Evolutionary conservation across 2,888 invertebrate species (phyloP).

Genomic region (Pterobdella sp.): DNA sequence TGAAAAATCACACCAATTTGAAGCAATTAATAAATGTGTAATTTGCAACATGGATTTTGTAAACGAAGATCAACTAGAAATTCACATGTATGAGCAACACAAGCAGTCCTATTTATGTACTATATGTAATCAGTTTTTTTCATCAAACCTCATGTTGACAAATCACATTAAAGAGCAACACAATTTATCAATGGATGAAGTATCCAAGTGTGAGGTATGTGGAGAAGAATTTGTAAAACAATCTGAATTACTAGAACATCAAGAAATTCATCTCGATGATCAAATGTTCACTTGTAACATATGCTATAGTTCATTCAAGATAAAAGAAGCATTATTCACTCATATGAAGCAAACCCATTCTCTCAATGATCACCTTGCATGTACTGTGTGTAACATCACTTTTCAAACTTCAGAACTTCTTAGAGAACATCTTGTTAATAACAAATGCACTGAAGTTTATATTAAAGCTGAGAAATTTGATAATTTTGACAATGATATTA

Average conservation of each 20-base stretch:
- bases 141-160: not conserved
- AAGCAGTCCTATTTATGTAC: conserved; percentile 2
- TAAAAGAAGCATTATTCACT: not conserved
- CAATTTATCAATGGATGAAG: not conserved
- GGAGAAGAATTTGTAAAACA: conserved; percentile 3
- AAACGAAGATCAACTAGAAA: not conserved
- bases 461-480: not conserved
- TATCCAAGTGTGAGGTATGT: not conserved
- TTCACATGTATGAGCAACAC: not conserved
- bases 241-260: not conserved
- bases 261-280: not conserved
- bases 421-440: not conserved
- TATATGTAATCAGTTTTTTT: not conserved
- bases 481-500: not conserved
- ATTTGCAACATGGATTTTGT: not conserved
- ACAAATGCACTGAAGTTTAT: not conserved
- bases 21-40: not conserved
- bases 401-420: conserved; percentile 7
- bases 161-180: not conserved
- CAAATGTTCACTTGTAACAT: conserved; percentile 12
- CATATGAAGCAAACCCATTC: conserved; percentile 4
- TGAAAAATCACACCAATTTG: not conserved
- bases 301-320: conserved; percentile 10
- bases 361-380: conserved; percentile 2
- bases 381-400: conserved; percentile 9